Evolutionary conservation across 1,140 invertebrate species (phyloP).

Genomic region (Lysiphlebus fabarum): DNA sequence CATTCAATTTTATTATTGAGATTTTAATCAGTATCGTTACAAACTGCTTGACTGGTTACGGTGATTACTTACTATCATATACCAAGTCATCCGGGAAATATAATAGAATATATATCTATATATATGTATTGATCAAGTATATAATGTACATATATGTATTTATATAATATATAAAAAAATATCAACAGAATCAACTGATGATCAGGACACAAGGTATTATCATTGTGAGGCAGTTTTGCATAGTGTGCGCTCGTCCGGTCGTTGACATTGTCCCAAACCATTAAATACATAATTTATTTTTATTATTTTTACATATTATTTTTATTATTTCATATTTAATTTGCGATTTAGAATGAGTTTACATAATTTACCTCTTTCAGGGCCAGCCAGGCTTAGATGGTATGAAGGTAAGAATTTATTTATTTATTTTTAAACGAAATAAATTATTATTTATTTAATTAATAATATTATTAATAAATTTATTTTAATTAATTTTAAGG

Average conservation of each 20-base stretch:
- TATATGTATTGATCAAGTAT: no score
- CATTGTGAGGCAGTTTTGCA: constrained; percentile 23
- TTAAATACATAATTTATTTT: constrained; percentile 6
- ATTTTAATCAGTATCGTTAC: no score
- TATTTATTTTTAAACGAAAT: no score
- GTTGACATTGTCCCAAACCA: constrained; percentile 16
- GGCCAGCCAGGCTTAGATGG: constrained; percentile 65
- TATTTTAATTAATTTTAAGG: constrained; percentile 59
- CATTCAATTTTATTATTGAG: no score
- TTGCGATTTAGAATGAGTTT: constrained; percentile 6
- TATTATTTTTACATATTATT: constrained; percentile 6
- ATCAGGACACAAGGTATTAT: constrained; percentile 15
- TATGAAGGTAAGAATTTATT: constrained; percentile 57
- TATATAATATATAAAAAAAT: constrained; percentile 2
- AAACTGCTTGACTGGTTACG: no score
- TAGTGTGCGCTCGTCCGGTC: constrained; percentile 30
- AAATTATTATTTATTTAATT: background rate
- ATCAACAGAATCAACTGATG: constrained; percentile 11
- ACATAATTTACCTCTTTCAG: constrained; percentile 57
- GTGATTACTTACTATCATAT: no score
- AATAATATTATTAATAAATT: background rate
- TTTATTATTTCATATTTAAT: constrained; percentile 22
- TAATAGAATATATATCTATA: no score
- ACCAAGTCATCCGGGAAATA: no score
- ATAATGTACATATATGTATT: background rate